These are phyloP conservation scores for Panagrolaimus sp. DNA, from an alignment of 1,140 invertebrate species.

Conservation along the genomic window DNA sequence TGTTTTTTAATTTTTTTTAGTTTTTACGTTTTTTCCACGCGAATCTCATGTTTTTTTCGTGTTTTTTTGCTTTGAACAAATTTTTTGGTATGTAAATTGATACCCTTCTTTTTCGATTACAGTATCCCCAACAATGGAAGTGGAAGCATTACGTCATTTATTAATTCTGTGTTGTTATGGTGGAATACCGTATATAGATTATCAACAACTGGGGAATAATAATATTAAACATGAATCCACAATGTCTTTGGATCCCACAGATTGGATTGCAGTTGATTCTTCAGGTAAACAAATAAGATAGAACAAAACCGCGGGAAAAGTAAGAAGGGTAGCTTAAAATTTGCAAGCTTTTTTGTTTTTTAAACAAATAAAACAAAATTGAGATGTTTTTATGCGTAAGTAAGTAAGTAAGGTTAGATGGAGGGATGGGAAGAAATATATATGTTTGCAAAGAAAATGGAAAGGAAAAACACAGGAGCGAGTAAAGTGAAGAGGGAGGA, in stretches of 20 bases:
- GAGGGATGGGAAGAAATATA: not conserved
- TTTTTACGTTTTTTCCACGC: too few relatives aligned
- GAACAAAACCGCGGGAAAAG: not conserved
- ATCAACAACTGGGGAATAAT: not conserved
- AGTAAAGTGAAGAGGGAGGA: too few relatives aligned
- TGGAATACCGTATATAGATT: conserved; percentile 35
- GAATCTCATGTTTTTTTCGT: too few relatives aligned
- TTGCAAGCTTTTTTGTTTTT: not conserved
- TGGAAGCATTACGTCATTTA: conserved; percentile 30
- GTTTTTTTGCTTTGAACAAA: too few relatives aligned
- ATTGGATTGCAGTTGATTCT: conserved; percentile 38
- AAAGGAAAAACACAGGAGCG: too few relatives aligned
- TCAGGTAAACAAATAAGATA: conserved; percentile 23
- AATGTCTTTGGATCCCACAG: conserved; percentile 30
- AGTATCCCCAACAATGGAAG: conserved; percentile 1
- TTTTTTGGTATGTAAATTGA: too few relatives aligned
- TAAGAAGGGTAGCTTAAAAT: not conserved
- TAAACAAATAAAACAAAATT: conserved; percentile 17
- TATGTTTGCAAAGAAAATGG: not conserved
- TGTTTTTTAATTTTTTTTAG: too few relatives aligned
- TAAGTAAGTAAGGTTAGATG: not conserved
- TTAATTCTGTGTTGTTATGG: conserved; percentile 38
- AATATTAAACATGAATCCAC: conserved; percentile 13
- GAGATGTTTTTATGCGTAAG: not conserved
- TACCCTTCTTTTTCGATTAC: too few relatives aligned